Evolutionary conservation across 2,113 vertebrate genomes (phyloP).

Genomic region (Zeus faber): DNA sequence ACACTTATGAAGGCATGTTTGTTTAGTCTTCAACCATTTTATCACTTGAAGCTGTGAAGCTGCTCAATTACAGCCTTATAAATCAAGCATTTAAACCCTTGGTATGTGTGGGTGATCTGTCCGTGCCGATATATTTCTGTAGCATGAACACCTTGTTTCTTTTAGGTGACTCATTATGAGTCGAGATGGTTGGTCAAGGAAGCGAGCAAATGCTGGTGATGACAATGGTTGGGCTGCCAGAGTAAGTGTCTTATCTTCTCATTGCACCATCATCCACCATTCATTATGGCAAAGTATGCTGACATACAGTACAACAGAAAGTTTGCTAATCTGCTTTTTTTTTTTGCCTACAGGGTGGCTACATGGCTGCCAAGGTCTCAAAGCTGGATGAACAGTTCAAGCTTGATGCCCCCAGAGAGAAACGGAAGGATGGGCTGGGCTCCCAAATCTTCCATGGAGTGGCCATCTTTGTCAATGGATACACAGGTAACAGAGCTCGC

Average conservation of each 20-base stretch:
- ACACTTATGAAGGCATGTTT: no score
- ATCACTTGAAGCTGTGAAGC: no score
- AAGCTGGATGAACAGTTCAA: conserved; percentile 95
- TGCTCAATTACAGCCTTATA: no score
- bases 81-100: no score
- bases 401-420: conserved; percentile 82
- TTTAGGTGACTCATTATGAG: conserved; percentile 89
- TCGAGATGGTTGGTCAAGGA: conserved; percentile 89
- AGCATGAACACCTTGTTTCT: neutral
- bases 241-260: conserved; percentile 72
- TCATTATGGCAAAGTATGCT: neutral
- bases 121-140: neutral
- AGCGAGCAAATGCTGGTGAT: conserved; percentile 79
- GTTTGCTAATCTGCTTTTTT: conserved; percentile 3
- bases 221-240: conserved; percentile 88
- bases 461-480: conserved; percentile 95
- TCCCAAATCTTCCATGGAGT: conserved; percentile 91
- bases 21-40: no score
- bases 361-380: conserved; percentile 93
- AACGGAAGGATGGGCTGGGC: conserved; percentile 79
- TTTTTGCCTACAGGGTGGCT: conserved; percentile 81
- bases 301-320: neutral
- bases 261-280: neutral
- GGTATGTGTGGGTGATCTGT: no score
- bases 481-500: conserved; percentile 86